Percentiles rank a stretch among this genome's conserved stretches.
Evolutionary conservation across 1,140 invertebrate genomes (phyloP).

Genomic region (Leptopilina clavipes): DNA sequence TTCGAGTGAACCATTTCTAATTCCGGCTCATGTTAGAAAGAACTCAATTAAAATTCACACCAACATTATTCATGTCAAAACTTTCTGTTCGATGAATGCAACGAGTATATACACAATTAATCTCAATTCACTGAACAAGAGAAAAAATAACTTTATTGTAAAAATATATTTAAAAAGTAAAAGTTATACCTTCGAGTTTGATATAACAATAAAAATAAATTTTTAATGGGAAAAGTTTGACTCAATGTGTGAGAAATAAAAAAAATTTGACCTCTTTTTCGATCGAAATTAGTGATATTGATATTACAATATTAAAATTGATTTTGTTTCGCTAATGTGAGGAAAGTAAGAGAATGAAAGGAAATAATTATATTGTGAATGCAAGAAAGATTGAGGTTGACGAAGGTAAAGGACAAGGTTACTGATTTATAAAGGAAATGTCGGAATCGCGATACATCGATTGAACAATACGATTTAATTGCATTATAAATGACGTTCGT

Average conservation of each 20-base stretch:
- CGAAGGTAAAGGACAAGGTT: constrained; percentile 39
- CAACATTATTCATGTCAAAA: neutral
- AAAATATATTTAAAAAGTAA: neutral
- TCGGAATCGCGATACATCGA: constrained; percentile 52
- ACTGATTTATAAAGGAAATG: constrained; percentile 35
- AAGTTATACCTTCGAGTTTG: too few species aligned
- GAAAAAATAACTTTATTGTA: neutral
- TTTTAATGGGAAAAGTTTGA: too few species aligned
- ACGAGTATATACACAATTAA: neutral
- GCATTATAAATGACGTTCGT: constrained; percentile 62
- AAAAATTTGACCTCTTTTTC: too few species aligned
- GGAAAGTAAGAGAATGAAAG: neutral
- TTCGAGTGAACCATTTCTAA: neutral
- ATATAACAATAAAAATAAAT: too few species aligned
- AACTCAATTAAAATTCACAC: constrained; percentile 13
- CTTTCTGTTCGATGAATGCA: constrained; percentile 6
- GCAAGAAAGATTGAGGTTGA: constrained; percentile 28
- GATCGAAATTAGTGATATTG: too few species aligned
- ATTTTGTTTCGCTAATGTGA: neutral
- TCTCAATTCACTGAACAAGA: neutral
- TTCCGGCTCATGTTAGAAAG: constrained; percentile 11
- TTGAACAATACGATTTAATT: constrained; percentile 62
- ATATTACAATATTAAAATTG: too few species aligned
- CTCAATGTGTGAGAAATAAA: too few species aligned
- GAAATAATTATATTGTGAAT: neutral